Percentiles rank a stretch among this genome's conserved stretches.
phyloP scores from a whole-genome alignment of 2,888 invertebrate species.

The Tenodera sinensis region DNA sequence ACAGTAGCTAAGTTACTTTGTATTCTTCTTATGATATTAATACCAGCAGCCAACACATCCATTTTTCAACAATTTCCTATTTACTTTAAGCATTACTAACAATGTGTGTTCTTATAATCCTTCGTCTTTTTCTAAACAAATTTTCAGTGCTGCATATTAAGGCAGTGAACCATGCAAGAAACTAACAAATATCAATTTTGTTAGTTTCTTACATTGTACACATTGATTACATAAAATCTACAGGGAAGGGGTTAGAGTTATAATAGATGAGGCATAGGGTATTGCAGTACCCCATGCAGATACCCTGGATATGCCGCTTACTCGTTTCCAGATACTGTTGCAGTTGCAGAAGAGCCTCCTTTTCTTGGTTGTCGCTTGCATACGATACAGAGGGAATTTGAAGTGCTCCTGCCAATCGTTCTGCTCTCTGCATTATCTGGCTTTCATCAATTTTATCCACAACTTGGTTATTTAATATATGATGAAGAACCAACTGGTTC shows the following conservation, averaged over 20 bases:
- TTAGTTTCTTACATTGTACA: background rate
- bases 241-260: background rate
- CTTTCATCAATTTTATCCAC: constrained; percentile 32
- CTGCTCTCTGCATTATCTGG: constrained; percentile 30
- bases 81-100: background rate
- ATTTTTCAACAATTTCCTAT: background rate
- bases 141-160: background rate
- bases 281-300: background rate
- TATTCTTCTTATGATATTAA: background rate
- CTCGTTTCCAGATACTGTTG: constrained; percentile 36
- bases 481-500: constrained; percentile 18
- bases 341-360: constrained; percentile 34
- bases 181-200: background rate
- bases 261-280: background rate
- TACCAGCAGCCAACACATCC: background rate
- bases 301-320: constrained; percentile 28
- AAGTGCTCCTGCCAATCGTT: constrained; percentile 36
- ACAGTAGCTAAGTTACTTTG: background rate
- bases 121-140: background rate
- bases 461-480: constrained; percentile 26
- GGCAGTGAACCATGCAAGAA: background rate
- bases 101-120: background rate
- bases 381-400: constrained; percentile 38
- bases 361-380: constrained; percentile 35
- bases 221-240: background rate